A percentile compares a stretch with the other conserved stretches of the same genome.
These are phyloP conservation scores for Spongilla lacustris DNA, from an alignment of 37 sponge, comb jelly and placozoan species.

Conservation along the genomic window DNA sequence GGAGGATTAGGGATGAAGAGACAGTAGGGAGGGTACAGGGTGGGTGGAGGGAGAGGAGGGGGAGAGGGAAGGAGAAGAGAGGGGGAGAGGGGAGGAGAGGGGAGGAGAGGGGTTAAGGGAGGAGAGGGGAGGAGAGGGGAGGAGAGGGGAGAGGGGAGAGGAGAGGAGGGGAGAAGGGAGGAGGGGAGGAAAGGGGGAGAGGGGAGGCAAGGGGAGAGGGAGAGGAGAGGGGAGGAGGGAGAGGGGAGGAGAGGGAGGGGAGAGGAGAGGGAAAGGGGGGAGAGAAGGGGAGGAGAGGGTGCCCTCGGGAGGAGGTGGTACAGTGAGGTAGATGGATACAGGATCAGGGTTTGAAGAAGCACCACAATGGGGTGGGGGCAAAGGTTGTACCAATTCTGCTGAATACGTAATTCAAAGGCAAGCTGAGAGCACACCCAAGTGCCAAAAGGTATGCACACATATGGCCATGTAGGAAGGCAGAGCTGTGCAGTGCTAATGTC, in stretches of 20 bases:
- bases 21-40: not conserved
- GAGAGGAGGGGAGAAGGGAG: not conserved
- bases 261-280: not conserved
- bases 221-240: not conserved
- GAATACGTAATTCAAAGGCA: too few species aligned
- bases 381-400: too few species aligned
- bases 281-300: not conserved
- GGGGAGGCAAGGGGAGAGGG: not conserved
- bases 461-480: too few species aligned
- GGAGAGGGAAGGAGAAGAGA: not conserved
- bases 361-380: too few species aligned
- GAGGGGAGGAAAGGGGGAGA: not conserved
- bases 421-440: constrained; percentile 14
- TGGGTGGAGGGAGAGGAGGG: not conserved
- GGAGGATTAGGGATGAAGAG: constrained; percentile 2
- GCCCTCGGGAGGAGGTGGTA: too few species aligned
- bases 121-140: not conserved
- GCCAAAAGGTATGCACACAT: too few species aligned
- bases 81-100: not conserved
- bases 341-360: too few species aligned
- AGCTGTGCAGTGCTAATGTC: not conserved
- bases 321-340: too few species aligned
- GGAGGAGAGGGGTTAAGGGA: not conserved
- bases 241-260: not conserved
- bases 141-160: not conserved